These are phyloP conservation scores for Dendroctonus ponderosae DNA, from an alignment of 1,140 invertebrate genomes.

Conservation along the genomic window DNA sequence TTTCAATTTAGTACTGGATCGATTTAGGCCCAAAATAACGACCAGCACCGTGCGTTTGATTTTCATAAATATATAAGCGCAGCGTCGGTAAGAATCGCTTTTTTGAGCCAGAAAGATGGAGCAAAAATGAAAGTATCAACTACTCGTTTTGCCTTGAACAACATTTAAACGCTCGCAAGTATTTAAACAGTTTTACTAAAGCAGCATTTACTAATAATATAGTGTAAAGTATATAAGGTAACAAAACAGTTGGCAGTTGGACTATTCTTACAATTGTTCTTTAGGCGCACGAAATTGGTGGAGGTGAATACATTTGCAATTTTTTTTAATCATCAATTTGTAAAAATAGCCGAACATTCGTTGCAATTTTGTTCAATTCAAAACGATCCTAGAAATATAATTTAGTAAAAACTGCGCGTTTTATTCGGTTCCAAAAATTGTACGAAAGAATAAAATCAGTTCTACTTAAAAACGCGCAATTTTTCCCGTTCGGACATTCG, in stretches of 20 bases:
- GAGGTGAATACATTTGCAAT: background rate
- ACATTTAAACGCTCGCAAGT: slow-evolving; percentile 6
- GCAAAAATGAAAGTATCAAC: no score
- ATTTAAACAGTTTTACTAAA: background rate
- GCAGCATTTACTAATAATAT: slow-evolving; percentile 21
- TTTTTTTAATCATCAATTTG: slow-evolving; percentile 3
- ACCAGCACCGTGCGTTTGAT: no score
- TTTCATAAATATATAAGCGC: no score
- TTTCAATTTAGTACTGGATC: no score
- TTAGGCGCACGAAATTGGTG: no score
- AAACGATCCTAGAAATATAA: slow-evolving; percentile 12
- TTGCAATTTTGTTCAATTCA: slow-evolving; percentile 30
- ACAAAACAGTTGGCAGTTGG: slow-evolving; percentile 4
- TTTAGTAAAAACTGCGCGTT: slow-evolving; percentile 6
- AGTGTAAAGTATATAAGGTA: slow-evolving; percentile 16
- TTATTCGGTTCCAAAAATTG: background rate
- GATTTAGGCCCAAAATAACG: no score
- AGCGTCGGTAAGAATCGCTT: no score
- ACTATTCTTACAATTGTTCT: slow-evolving; percentile 15
- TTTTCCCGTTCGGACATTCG: background rate
- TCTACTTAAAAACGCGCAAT: slow-evolving; percentile 8
- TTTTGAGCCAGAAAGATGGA: no score
- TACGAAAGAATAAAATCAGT: no score
- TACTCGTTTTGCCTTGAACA: slow-evolving; percentile 29
- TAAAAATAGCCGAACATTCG: slow-evolving; percentile 23